A percentile compares a stretch with the other conserved stretches of the same genome.
Evolutionary conservation across 2,113 vertebrate species (phyloP).

Genomic region (Salvator merianae): DNA sequence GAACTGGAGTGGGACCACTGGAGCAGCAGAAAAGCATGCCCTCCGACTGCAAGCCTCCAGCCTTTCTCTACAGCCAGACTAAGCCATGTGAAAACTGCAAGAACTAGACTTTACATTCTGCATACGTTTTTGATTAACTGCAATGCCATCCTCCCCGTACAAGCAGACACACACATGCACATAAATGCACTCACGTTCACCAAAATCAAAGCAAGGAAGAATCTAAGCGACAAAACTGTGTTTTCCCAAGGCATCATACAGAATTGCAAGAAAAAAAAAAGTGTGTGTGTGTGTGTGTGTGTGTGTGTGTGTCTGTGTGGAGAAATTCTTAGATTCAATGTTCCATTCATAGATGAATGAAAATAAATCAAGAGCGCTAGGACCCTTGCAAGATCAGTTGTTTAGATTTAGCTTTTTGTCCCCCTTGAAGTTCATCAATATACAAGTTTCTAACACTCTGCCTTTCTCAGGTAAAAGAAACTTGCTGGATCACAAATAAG

Average conservation of each 20-base stretch:
- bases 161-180: neutral
- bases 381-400: neutral
- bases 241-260: neutral
- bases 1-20: neutral
- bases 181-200: neutral
- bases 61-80: slow-evolving; percentile 34
- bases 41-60: slow-evolving; percentile 41
- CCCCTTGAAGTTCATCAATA: neutral
- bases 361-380: neutral
- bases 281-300: too few species aligned
- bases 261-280: neutral
- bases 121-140: slow-evolving; percentile 64
- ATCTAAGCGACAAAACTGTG: neutral
- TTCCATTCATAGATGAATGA: neutral
- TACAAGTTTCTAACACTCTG: neutral
- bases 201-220: neutral
- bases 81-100: slow-evolving; percentile 41
- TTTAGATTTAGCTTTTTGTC: neutral
- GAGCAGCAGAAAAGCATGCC: neutral
- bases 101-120: slow-evolving; percentile 36
- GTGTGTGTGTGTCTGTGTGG: too few species aligned
- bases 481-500: neutral
- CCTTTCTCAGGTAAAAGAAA: neutral
- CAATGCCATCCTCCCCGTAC: slow-evolving; percentile 31
- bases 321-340: neutral